Conservation (phyloP, 1,140 invertebrate species). For the Carcinoscorpius rotundicauda region DNA sequence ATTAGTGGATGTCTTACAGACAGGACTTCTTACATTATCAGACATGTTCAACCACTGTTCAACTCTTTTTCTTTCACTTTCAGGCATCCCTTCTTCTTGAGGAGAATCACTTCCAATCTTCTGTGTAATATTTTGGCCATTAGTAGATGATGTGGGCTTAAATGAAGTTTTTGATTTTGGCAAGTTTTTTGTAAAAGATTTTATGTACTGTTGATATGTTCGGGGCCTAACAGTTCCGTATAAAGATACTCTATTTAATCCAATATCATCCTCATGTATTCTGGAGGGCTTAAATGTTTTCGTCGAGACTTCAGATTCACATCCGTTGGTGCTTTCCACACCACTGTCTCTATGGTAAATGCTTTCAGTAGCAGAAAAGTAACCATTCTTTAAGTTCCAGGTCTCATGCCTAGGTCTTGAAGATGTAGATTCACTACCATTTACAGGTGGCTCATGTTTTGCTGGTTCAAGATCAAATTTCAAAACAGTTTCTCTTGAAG, state of each 20-base stretch:
- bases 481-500: slow-evolving; percentile 15
- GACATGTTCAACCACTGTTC: slow-evolving; percentile 22
- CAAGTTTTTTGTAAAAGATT: slow-evolving; percentile 11
- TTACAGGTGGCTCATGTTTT: slow-evolving; percentile 2
- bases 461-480: slow-evolving; percentile 16
- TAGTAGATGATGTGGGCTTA: no score
- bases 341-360: slow-evolving; percentile 11
- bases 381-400: slow-evolving; percentile 11
- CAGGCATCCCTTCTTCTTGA: slow-evolving; percentile 5
- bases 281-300: slow-evolving; percentile 10
- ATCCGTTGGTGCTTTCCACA: slow-evolving; percentile 14
- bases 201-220: slow-evolving; percentile 8
- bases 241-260: neutral
- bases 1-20: no score
- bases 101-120: slow-evolving; percentile 5
- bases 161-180: no score
- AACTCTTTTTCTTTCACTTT: slow-evolving; percentile 18
- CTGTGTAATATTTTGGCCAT: no score
- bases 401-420: slow-evolving; percentile 6
- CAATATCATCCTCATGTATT: no score
- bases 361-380: neutral
- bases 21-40: no score
- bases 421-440: slow-evolving; percentile 2
- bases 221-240: neutral
- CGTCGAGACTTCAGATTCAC: slow-evolving; percentile 15